Conservation (phyloP, 1,140 invertebrate genomes). For the Drosophila azteca region DNA sequence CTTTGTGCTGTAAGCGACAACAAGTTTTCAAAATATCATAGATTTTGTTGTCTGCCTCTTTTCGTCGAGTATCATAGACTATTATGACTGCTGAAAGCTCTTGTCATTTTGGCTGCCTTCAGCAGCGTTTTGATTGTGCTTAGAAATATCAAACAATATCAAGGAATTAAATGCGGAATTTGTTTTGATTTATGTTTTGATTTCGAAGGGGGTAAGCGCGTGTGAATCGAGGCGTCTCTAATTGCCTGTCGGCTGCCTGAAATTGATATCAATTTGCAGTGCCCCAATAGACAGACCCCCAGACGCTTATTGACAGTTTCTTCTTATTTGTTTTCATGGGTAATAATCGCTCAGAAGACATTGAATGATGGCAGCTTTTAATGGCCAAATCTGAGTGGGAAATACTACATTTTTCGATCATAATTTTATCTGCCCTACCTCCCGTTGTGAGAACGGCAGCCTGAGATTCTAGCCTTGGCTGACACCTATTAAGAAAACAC, state of each 20-base stretch:
- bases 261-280: constrained; percentile 54
- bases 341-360: constrained; percentile 15
- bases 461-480: constrained; percentile 34
- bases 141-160: constrained; percentile 50
- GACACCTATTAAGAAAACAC: constrained; percentile 36
- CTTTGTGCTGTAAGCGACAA: constrained; percentile 56
- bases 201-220: constrained; percentile 11
- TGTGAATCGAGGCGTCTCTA: constrained; percentile 60
- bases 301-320: constrained; percentile 52
- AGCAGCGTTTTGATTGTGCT: constrained; percentile 56
- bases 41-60: constrained; percentile 10
- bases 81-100: constrained; percentile 70
- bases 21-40: constrained; percentile 69
- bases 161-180: constrained; percentile 42
- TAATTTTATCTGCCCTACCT: constrained; percentile 3
- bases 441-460: constrained; percentile 8
- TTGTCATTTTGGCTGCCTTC: constrained; percentile 73
- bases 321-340: constrained; percentile 20
- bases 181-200: constrained; percentile 65
- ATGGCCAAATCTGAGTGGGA: constrained; percentile 23
- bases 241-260: constrained; percentile 54
- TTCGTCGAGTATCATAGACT: constrained; percentile 30
- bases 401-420: constrained; percentile 9
- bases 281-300: constrained; percentile 15
- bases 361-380: neutral